Evolutionary conservation across 2,797 vertebrate genomes (phyloP), one percentile per base, ranked within the genome.

Genomic region (Cercopithecus mitis): DNA sequence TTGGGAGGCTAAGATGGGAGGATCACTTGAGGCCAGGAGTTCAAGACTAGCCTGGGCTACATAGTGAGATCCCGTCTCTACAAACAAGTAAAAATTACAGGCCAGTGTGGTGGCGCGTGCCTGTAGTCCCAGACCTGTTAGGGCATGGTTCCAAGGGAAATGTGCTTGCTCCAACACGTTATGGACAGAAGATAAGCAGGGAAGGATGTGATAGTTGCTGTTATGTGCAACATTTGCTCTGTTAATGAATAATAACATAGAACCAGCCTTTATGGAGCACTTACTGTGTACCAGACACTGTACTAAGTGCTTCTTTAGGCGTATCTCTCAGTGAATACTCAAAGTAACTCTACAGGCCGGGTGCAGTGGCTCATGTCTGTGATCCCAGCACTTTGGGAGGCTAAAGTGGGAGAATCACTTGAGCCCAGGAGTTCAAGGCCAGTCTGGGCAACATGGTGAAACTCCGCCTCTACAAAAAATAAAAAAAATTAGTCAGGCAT

Each of bases 261-360:
- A 5, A 22, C 5, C 24, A 67, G n/a, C 11, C 1, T 27, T 52
- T 14, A 6, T 1, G 58, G 15, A 81, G 13, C 22, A 0, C 0
- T 0, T 36, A 10, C 91, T 3, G 1, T 58, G 19, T 39, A 11
- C 77, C 58, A 36, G 50, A 22, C 11, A 10, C 83, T 17, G 9
- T 0, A 15, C 57, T 24, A 12, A 7, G 13, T 76, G 57, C 33
- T n/a, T 13, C 55, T 27, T 45, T 8, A 67, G 61, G 14, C 61
- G 33, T 64, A 14, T 67, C 61, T n/a, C 61, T n/a, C 61, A 67
- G 61, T 19, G 33, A n/a, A n/a, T 67, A 67, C 15, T 67, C 30
- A 19, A 67, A n/a, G 17, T n/a, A 67, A n/a, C 7, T 17, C 14
- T 19, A 19, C 15, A 67, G 61, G 61, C 61, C 33, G 17, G 61